phyloP scores from a whole-genome alignment of 2,797 vertebrate species.

The Rallus crepitans region DNA sequence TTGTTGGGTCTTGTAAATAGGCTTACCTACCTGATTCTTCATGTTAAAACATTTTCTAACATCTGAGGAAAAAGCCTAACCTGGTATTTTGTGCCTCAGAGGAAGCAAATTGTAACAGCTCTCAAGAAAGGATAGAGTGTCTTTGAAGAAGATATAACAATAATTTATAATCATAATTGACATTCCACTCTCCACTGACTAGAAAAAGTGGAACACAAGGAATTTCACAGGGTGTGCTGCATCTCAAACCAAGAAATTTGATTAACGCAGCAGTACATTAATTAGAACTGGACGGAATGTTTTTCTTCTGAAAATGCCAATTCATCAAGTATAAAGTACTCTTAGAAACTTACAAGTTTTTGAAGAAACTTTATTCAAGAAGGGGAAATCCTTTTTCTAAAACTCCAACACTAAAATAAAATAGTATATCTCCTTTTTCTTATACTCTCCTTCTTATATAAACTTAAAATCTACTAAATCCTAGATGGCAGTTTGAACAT shows the following conservation, averaged over 20 bases:
- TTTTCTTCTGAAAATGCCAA: not conserved
- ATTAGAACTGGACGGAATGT: not conserved
- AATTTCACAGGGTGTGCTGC: not conserved
- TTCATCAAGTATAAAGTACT: not conserved
- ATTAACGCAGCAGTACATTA: not conserved
- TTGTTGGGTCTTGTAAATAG: not conserved
- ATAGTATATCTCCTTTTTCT: not conserved
- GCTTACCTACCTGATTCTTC: not conserved
- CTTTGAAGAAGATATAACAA: slow-evolving; percentile 36
- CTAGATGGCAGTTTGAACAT: not conserved
- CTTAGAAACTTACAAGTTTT: not conserved
- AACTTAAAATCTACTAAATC: not conserved
- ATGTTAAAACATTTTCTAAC: not conserved
- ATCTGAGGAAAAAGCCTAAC: not conserved
- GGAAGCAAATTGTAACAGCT: not conserved
- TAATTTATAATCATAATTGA: not conserved
- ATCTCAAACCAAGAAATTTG: not conserved
- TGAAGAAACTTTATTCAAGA: not conserved
- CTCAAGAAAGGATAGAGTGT: not conserved
- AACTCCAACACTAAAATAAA: not conserved
- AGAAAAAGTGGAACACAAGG: not conserved
- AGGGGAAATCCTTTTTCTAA: not conserved
- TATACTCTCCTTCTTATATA: not conserved
- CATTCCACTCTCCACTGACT: not conserved
- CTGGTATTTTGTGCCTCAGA: not conserved